A percentile compares a stretch with the other conserved stretches of the same genome.
phyloP scores from a whole-genome alignment of 2,888 invertebrate species.

The Pandemis cinnamomeana region DNA sequence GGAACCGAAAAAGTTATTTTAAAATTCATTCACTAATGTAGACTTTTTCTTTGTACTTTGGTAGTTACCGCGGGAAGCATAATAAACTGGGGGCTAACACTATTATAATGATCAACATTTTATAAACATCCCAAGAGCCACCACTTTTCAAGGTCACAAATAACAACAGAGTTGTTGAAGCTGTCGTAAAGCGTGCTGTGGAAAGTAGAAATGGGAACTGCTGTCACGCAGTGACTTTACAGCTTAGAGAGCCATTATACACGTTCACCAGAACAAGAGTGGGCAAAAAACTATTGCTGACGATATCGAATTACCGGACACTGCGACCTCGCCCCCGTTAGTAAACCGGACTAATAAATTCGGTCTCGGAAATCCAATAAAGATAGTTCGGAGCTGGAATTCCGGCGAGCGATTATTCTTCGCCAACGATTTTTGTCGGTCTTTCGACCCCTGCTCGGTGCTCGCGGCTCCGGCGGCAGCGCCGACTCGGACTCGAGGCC shows the following conservation, averaged over 20 bases:
- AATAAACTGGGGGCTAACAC: no score
- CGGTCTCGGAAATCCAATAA: slow-evolving; percentile 36
- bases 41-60: no score
- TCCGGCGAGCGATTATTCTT: slow-evolving; percentile 36
- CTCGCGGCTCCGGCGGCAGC: not conserved
- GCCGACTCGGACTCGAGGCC: not conserved
- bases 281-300: slow-evolving; percentile 1
- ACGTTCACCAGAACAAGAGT: not conserved
- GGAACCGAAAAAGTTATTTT: no score
- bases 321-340: slow-evolving; percentile 13
- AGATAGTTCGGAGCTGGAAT: slow-evolving; percentile 37
- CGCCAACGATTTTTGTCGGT: slow-evolving; percentile 19
- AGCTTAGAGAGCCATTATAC: not conserved
- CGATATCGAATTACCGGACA: slow-evolving; percentile 7
- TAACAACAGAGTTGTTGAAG: no score
- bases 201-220: no score
- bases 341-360: slow-evolving; percentile 38
- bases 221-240: not conserved
- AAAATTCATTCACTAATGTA: no score
- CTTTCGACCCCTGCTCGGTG: not conserved
- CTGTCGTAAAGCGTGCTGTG: not conserved
- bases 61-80: no score
- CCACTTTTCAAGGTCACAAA: no score
- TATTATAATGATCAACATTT: no score
- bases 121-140: no score